Evolutionary conservation across 2,113 vertebrate species (phyloP), one percentile per base, ranked within the genome.

Genomic region (Sterrhoptilus dennistouni): DNA sequence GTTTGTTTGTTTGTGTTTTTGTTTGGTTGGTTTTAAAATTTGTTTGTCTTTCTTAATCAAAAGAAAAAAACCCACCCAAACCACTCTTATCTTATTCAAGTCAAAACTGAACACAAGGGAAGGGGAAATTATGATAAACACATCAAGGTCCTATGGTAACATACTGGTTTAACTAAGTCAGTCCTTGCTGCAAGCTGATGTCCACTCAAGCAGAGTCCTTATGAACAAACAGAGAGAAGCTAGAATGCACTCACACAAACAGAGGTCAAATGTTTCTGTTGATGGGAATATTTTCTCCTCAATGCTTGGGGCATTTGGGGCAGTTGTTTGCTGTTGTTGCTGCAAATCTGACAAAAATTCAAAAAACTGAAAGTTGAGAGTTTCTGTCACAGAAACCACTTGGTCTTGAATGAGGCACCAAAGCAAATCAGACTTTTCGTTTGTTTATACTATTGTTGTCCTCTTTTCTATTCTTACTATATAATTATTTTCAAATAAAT

Each of bases 251-350:
- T 38, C 87, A 86, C 44, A 71, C 28, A 57, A 77, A 50, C 66
- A 64, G 60, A 90, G 68, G 59, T 83, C 75, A 88, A 49, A 65
- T 64, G 16, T 86, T 90, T 85, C 87, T 90, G 23, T 74, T 65
- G 71, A 68, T 20, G 22, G 76, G 52, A 88, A 52, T 83, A 44
- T 83, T 80, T 91, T 83, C 60, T 88, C 27, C 76, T 83, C 61
- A 57, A 6, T 1, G 5, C 63, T 83, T 78, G n/a, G 80, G 69
- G 23, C 40, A 42, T 74, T 93, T 8, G 12, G 49, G 71, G n/a
- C 50, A 72, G 57, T 72, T 86, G 27, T 72, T 82, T 84, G 81
- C 54, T 86, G 45, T 23, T 86, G 36, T 16, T 65, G 11, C 59
- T 80, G 82, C 38, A 54, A 90, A 94, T 50, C 25, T 70, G 56